A percentile compares a stretch with the other conserved stretches of the same genome.
Conservation (phyloP, 2,113 vertebrate species). For the Raphicerus campestris region DNA sequence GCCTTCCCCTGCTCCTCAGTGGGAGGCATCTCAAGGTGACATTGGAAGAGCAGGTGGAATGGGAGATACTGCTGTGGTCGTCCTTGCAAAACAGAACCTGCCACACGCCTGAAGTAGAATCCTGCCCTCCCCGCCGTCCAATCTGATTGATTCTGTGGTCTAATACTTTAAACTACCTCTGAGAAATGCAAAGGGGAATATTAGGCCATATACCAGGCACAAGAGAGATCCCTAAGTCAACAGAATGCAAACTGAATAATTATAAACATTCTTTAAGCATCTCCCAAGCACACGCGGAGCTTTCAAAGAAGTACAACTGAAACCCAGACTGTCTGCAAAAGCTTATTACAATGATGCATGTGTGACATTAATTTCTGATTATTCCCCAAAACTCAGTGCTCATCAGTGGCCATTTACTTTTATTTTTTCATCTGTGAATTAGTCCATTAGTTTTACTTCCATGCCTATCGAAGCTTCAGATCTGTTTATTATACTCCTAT, state of each 20-base stretch:
- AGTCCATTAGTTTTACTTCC: neutral
- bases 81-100: neutral
- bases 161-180: neutral
- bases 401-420: neutral
- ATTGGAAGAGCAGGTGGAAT: neutral
- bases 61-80: neutral
- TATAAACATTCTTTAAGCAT: neutral
- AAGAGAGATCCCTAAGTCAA: neutral
- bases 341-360: neutral
- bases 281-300: neutral
- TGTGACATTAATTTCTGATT: constrained; percentile 36
- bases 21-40: neutral
- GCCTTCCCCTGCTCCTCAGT: neutral
- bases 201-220: neutral
- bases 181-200: neutral
- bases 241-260: neutral
- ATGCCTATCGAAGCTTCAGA: neutral
- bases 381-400: neutral
- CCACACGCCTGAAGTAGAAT: neutral
- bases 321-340: neutral
- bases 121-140: neutral
- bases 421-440: neutral
- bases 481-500: neutral
- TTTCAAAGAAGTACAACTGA: neutral
- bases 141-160: neutral